Percentiles rank a stretch among this genome's conserved stretches.
Evolutionary conservation across 2,888 invertebrate genomes (phyloP).

Genomic region (Eristalis tenax): DNA sequence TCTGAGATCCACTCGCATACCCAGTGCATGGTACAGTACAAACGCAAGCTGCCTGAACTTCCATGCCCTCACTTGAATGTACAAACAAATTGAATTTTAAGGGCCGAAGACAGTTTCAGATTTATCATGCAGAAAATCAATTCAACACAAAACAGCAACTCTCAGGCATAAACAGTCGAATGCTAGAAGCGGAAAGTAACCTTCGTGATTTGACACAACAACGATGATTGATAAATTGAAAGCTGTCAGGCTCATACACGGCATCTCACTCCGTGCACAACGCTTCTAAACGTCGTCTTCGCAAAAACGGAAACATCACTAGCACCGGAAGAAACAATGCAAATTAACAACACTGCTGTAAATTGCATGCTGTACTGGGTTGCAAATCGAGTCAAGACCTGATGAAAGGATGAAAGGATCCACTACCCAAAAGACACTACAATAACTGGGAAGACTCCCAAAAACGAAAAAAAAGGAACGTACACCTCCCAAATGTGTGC

Average conservation of each 20-base stretch:
- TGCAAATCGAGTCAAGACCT: conserved; percentile 45
- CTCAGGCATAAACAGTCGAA: not conserved
- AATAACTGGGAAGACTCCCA: conserved; percentile 20
- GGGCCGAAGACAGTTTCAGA: not conserved
- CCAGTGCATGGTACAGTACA: not conserved
- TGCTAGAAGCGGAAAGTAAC: conserved; percentile 10
- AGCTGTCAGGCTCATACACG: conserved; percentile 32
- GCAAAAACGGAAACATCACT: not conserved
- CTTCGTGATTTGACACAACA: conserved; percentile 25
- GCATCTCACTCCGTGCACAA: not conserved
- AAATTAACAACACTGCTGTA: conserved; percentile 42
- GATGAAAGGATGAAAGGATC: conserved; percentile 67
- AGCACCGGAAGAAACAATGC: not conserved
- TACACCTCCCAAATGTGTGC: not conserved
- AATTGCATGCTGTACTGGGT: conserved; percentile 39
- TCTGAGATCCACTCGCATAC: not conserved
- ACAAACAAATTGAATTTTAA: not conserved
- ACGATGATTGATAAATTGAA: conserved; percentile 61
- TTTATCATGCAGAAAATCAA: not conserved
- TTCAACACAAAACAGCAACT: not conserved
- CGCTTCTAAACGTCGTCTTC: not conserved
- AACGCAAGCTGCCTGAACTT: not conserved
- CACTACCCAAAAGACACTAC: conserved; percentile 49
- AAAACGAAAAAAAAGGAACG: not conserved
- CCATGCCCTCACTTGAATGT: not conserved